Evolutionary conservation across 2,797 vertebrate species (phyloP).

Genomic region (Betta splendens): DNA sequence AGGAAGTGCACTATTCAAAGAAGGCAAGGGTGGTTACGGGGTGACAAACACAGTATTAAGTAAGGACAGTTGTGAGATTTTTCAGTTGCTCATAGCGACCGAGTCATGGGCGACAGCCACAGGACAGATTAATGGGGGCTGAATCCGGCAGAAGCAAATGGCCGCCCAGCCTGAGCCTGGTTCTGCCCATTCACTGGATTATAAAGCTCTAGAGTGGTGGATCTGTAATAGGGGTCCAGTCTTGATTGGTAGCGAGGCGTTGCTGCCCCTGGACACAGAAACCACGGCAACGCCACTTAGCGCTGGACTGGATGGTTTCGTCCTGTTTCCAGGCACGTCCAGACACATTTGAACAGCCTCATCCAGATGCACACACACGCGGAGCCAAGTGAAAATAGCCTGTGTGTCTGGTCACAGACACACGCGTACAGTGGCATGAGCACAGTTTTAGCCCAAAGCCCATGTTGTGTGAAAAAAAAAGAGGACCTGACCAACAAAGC

Average conservation of each 20-base stretch:
- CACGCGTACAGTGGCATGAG: background rate
- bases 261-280: slow-evolving; percentile 19
- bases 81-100: no score
- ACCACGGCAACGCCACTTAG: slow-evolving; percentile 27
- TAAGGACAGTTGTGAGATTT: no score
- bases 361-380: slow-evolving; percentile 21
- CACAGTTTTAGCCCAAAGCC: background rate
- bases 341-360: slow-evolving; percentile 23
- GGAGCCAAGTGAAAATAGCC: slow-evolving; percentile 32
- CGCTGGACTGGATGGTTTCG: slow-evolving; percentile 6
- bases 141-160: no score
- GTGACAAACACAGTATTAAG: no score
- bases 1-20: slow-evolving; percentile 12
- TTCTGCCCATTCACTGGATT: no score
- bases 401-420: slow-evolving; percentile 8
- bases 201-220: slow-evolving; percentile 21
- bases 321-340: slow-evolving; percentile 20
- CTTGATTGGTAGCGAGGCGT: slow-evolving; percentile 16
- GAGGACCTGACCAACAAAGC: background rate
- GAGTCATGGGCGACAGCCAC: no score
- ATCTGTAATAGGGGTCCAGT: slow-evolving; percentile 8
- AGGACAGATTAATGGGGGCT: no score
- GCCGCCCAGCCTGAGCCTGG: no score
- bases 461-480: background rate
- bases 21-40: no score